These are phyloP conservation scores for Xiphydria camelus DNA, from an alignment of 2,888 invertebrate genomes.

Conservation along the genomic window DNA sequence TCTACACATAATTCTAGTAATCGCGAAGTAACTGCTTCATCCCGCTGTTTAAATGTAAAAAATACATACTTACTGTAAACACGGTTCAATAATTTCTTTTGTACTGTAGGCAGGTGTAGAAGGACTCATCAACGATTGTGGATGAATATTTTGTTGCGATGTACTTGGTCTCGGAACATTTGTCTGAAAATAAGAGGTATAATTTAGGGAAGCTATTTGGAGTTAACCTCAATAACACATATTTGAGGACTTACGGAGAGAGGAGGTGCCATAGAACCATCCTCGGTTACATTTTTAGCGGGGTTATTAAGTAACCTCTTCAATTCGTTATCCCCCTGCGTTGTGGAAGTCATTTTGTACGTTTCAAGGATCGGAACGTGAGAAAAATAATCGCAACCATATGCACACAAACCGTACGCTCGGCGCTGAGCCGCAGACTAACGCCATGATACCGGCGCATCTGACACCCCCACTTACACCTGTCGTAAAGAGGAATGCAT, in stretches of 20 bases:
- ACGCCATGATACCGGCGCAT: too few species aligned
- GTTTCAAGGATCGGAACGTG: background rate
- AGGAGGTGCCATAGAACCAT: slow-evolving; percentile 50
- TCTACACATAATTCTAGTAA: too few species aligned
- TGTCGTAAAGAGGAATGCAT: too few species aligned
- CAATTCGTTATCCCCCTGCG: slow-evolving; percentile 42
- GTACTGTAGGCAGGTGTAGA: slow-evolving; percentile 38
- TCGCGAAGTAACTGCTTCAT: too few species aligned
- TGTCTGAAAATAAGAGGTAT: slow-evolving; percentile 33
- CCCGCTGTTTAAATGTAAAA: too few species aligned
- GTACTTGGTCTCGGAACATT: slow-evolving; percentile 48
- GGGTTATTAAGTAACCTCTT: slow-evolving; percentile 45
- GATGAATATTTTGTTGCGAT: slow-evolving; percentile 42
- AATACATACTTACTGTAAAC: slow-evolving; percentile 51
- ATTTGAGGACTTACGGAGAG: slow-evolving; percentile 36
- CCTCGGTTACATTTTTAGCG: slow-evolving; percentile 42
- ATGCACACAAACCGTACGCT: too few species aligned
- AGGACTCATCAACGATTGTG: slow-evolving; percentile 44
- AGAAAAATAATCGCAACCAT: slow-evolving; percentile 1
- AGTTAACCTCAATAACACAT: too few species aligned
- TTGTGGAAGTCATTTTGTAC: slow-evolving; percentile 24
- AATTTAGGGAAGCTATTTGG: too few species aligned
- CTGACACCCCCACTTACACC: too few species aligned
- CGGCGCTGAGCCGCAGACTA: too few species aligned
- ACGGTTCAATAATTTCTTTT: slow-evolving; percentile 45